Evolutionary conservation across 2,888 invertebrate species (phyloP).

Genomic region (Piscicola geometra): DNA sequence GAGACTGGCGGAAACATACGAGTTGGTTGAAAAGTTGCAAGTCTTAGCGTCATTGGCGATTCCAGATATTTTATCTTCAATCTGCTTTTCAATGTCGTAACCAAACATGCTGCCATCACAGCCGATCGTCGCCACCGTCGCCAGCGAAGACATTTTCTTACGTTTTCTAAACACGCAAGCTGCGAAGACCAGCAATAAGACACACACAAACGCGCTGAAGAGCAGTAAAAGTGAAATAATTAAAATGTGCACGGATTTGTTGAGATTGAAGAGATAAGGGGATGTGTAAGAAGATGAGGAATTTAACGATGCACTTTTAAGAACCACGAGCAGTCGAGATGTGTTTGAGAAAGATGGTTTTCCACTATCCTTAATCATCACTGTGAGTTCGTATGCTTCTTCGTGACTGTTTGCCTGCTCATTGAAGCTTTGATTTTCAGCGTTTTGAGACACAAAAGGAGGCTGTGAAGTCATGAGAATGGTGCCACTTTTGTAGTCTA

Average conservation of each 20-base stretch:
- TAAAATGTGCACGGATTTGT: slow-evolving; percentile 21
- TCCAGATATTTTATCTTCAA: slow-evolving; percentile 1
- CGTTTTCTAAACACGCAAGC: slow-evolving; percentile 29
- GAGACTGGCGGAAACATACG: too few relatives aligned
- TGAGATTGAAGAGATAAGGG: slow-evolving; percentile 20
- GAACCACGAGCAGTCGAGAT: slow-evolving; percentile 22
- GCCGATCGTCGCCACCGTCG: slow-evolving; percentile 24
- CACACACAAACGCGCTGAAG: slow-evolving; percentile 28
- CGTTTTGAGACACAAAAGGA: neutral
- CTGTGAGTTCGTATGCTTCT: slow-evolving; percentile 4
- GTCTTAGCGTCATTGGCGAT: neutral
- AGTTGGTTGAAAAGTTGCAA: neutral
- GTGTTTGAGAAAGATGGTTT: slow-evolving; percentile 16
- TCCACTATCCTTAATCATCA: slow-evolving; percentile 27
- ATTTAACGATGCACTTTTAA: neutral
- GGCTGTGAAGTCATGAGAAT: slow-evolving; percentile 13
- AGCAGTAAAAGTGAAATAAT: slow-evolving; percentile 20
- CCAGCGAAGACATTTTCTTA: slow-evolving; percentile 21
- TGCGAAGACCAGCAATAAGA: slow-evolving; percentile 16
- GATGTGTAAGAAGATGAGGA: neutral
- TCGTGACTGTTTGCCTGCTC: neutral
- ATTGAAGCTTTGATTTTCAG: neutral
- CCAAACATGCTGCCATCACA: slow-evolving; percentile 18
- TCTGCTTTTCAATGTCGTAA: slow-evolving; percentile 17
- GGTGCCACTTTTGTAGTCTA: slow-evolving; percentile 25